Evolutionary conservation across 2,113 vertebrate species (phyloP).

Genomic region (Triplophysa rosa): DNA sequence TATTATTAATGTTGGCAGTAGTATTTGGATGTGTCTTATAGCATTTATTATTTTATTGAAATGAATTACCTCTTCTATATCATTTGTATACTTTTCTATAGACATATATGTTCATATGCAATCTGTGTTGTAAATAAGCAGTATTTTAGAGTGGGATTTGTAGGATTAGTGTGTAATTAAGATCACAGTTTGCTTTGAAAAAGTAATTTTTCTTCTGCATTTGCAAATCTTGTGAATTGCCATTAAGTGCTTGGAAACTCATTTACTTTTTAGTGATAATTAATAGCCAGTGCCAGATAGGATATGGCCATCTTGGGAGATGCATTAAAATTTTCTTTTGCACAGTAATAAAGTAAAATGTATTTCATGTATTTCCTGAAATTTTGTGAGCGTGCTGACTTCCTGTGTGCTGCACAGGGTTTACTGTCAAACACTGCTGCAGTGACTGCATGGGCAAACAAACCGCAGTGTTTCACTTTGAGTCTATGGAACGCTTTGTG

Average conservation of each 20-base stretch:
- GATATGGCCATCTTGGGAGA: background rate
- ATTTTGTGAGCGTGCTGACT: background rate
- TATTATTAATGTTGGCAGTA: background rate
- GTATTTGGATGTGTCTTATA: background rate
- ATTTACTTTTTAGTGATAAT: background rate
- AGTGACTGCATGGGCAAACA: background rate
- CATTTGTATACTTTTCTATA: background rate
- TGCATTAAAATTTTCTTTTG: background rate
- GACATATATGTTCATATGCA: background rate
- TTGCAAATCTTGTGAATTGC: slow-evolving; percentile 6
- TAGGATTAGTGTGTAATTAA: background rate
- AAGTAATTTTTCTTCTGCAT: background rate
- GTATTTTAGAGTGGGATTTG: background rate
- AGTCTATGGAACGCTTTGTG: background rate
- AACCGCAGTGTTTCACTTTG: background rate
- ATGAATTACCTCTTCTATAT: too few relatives aligned
- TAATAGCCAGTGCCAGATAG: background rate
- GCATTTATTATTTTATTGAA: background rate
- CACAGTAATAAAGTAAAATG: background rate
- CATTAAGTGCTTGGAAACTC: slow-evolving; percentile 9
- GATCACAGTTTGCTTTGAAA: background rate
- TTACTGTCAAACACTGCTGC: background rate
- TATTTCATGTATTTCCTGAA: background rate
- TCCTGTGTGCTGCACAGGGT: slow-evolving; percentile 14
- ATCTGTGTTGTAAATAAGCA: background rate